Conservation (phyloP, 2,797 vertebrate species). For the Liparis tanakae region DNA sequence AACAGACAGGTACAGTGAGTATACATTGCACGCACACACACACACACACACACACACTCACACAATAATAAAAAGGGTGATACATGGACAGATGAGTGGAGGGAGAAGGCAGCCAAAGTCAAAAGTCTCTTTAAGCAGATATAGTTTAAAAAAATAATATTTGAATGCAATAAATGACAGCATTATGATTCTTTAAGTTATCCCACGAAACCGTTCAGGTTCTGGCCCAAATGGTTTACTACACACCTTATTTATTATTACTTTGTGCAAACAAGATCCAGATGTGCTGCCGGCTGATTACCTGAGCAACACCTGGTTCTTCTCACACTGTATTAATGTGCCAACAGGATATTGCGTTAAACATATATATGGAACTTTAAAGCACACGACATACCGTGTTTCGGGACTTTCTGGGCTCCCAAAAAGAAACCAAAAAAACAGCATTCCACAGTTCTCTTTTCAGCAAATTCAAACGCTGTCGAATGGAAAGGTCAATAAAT, state of each 20-base stretch:
- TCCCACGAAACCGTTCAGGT: not conserved
- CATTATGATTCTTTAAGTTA: not conserved
- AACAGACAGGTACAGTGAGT: conserved; percentile 36
- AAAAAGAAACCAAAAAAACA: no score
- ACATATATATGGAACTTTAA: not conserved
- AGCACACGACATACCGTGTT: not conserved
- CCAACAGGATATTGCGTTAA: not conserved
- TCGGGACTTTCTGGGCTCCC: not conserved
- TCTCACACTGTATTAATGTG: not conserved
- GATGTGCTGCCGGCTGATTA: not conserved
- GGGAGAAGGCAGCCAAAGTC: conserved; percentile 7
- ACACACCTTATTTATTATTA: no score
- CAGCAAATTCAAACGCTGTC: not conserved
- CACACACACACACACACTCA: conserved; percentile 17
- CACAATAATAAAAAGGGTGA: conserved; percentile 6
- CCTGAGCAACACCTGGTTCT: not conserved
- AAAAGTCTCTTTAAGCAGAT: conserved; percentile 4
- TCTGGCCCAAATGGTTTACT: not conserved
- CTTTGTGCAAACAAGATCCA: conserved; percentile 3
- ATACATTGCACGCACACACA: conserved; percentile 2
- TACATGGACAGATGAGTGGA: conserved; percentile 8
- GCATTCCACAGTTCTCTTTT: not conserved
- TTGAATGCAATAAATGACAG: not conserved
- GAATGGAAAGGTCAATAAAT: not conserved
- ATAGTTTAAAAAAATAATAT: not conserved